Base-by-base conservation (phyloP, 1,140 invertebrate genomes). In the Solen grandis region DNA sequence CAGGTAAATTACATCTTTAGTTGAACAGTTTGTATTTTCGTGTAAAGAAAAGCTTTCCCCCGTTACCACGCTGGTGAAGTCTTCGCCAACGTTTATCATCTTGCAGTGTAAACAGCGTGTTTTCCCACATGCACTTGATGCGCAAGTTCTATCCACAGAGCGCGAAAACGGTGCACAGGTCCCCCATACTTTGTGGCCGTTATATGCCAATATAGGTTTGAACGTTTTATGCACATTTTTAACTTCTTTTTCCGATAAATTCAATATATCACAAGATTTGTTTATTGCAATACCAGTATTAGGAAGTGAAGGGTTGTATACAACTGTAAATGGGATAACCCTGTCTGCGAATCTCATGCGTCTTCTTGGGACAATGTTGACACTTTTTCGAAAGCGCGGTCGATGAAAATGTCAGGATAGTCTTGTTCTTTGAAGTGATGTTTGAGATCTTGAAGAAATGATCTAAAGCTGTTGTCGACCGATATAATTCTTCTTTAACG, bases 251-350 rank as follows among this genome's bases (percentile, higher is more conserved):
- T n/a, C n/a, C n/a, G n/a, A n/a, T n/a, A n/a, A n/a, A n/a, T n/a
- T n/a, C n/a, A n/a, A n/a, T n/a, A n/a, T 35, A 29, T 52, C 66
- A 41, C 66, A 66, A n/a, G 50, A 70, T 29, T 70, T 70, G 22
- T 70, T 35, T 25, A 70, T 70, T 41, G 35, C 29, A 31, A 19
- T 29, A 16, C 66, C 38, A 29, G 54, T 70, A 46, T 54, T 50
- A 5, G 66, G 31, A 68, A 27, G 29, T 52, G 33, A 3, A 50
- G 66, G 14, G 54, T 52, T 14, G 29, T n/a, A n/a, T n/a, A n/a
- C n/a, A n/a, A n/a, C n/a, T n/a, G n/a, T n/a, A n/a, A n/a, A n/a
- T n/a, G n/a, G 41, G 31, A 31, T 46, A 5, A 5, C 31, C 27
- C 13, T 52, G 19, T 13, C 19, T 27, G 50, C 33, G 27, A 31